Conservation (phyloP, 92 coral and sea anemone genomes). For the Zoanthus gigantus region DNA sequence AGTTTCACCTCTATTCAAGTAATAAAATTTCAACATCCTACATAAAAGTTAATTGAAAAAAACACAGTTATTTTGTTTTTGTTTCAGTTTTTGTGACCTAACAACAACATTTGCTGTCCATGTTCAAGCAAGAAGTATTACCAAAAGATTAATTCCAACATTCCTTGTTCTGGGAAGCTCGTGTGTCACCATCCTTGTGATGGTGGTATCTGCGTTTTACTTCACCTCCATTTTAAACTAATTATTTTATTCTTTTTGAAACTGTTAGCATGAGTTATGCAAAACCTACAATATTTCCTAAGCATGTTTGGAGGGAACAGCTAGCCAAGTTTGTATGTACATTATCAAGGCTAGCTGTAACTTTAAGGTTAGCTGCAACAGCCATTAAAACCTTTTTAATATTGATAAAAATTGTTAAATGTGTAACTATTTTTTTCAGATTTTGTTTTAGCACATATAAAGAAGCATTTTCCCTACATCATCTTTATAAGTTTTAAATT, state of each 20-base stretch:
- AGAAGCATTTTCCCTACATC: no score
- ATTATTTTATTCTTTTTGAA: neutral
- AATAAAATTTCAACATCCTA: neutral
- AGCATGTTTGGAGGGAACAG: no score
- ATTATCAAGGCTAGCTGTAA: no score
- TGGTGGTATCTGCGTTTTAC: conserved; percentile 56
- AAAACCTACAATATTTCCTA: no score
- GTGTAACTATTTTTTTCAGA: no score
- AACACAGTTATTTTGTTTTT: neutral
- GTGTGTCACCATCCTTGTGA: conserved; percentile 54
- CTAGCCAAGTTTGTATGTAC: no score
- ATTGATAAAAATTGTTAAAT: no score
- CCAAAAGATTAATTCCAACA: conserved; percentile 65
- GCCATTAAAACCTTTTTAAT: no score
- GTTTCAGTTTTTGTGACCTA: conserved; percentile 85
- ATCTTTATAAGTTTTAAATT: no score
- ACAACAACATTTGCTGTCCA: conserved; percentile 85
- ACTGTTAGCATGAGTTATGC: neutral
- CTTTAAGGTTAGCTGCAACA: no score
- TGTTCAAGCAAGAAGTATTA: conserved; percentile 58
- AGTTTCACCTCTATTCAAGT: no score
- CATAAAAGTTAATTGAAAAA: neutral
- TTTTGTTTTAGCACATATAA: no score
- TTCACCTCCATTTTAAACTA: neutral
- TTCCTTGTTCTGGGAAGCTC: conserved; percentile 91